These are phyloP conservation scores for Panopea generosa DNA, from an alignment of 2,888 invertebrate species.

Conservation along the genomic window DNA sequence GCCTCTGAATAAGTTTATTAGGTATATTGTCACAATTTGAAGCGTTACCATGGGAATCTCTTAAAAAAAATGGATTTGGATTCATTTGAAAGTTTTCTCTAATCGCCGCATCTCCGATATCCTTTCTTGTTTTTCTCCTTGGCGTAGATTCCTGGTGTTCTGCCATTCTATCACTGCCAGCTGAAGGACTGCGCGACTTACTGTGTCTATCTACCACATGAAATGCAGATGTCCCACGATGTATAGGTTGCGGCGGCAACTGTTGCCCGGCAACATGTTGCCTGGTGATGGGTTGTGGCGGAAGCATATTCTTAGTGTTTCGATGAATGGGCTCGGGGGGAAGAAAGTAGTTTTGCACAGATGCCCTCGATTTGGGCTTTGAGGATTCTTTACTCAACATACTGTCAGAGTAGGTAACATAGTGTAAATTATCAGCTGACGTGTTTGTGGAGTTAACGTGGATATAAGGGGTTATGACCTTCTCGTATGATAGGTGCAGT, in stretches of 20 bases:
- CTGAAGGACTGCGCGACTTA: constrained; percentile 45
- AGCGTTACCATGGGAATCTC: constrained; percentile 7
- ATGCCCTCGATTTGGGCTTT: constrained; percentile 57
- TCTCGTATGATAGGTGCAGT: constrained; percentile 16
- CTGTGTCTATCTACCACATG: constrained; percentile 61
- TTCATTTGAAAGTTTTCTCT: constrained; percentile 66
- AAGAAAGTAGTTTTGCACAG: constrained; percentile 59
- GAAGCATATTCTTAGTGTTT: constrained; percentile 46
- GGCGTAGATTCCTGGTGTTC: neutral
- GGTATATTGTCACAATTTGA: no score
- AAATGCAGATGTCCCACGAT: constrained; percentile 66
- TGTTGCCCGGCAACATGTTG: constrained; percentile 27
- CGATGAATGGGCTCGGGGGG: constrained; percentile 64
- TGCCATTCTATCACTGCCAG: constrained; percentile 33
- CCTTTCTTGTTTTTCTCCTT: constrained; percentile 15
- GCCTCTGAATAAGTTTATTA: no score
- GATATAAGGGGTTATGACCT: constrained; percentile 32
- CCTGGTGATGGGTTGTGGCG: constrained; percentile 64
- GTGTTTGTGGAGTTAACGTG: constrained; percentile 24
- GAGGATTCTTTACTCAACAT: constrained; percentile 41
- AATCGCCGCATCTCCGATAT: constrained; percentile 59
- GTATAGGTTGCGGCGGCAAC: constrained; percentile 62
- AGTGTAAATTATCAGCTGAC: constrained; percentile 47
- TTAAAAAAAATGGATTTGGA: constrained; percentile 54
- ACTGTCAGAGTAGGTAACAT: constrained; percentile 60